Conservation (phyloP, 2,113 vertebrate genomes). For the Pangasianodon gigas region DNA sequence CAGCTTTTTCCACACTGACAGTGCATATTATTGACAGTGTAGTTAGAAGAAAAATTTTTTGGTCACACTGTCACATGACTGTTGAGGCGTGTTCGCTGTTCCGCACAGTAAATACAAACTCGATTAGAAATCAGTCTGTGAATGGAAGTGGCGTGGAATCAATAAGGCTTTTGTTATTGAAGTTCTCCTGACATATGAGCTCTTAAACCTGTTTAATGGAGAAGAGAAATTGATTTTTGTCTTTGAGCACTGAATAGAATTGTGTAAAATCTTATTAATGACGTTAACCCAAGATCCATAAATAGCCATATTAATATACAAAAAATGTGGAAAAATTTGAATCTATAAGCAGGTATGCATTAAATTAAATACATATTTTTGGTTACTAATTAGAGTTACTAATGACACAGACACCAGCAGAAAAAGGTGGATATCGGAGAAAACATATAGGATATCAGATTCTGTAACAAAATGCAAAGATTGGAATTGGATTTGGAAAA, state of each 20-base stretch:
- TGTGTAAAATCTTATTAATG: neutral
- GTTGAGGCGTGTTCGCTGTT: neutral
- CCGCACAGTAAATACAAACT: neutral
- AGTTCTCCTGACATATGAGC: neutral
- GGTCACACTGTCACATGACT: neutral
- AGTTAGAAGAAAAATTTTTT: slow-evolving; percentile 31
- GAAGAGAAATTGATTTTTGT: neutral
- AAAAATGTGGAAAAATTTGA: too few relatives aligned
- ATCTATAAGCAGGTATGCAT: neutral
- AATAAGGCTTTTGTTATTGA: neutral
- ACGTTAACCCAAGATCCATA: neutral
- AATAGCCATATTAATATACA: neutral
- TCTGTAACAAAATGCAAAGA: neutral
- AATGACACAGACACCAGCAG: neutral
- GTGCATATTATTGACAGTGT: slow-evolving; percentile 29
- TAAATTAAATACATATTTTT: neutral
- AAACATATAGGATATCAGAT: neutral
- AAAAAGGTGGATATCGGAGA: neutral
- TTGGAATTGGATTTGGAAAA: neutral
- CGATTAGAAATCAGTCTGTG: neutral
- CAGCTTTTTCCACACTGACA: slow-evolving; percentile 35
- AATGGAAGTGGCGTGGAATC: neutral
- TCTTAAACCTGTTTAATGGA: neutral
- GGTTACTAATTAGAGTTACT: neutral
- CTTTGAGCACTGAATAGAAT: neutral